Evolutionary conservation across 2,888 invertebrate species (phyloP).

Genomic region (Acanthosoma haemorrhoidale): DNA sequence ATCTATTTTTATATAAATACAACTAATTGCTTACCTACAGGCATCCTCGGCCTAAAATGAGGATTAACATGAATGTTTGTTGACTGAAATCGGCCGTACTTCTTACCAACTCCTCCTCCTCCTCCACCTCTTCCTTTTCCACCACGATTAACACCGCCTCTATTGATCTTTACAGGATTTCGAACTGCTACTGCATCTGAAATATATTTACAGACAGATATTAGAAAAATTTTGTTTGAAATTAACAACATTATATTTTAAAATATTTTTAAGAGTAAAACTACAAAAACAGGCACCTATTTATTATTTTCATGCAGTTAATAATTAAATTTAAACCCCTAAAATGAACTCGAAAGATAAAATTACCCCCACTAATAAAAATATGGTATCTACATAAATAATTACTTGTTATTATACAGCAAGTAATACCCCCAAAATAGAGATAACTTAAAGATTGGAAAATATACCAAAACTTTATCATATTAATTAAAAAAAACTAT

Average conservation of each 20-base stretch:
- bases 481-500: no score
- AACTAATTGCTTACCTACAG: neutral
- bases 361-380: no score
- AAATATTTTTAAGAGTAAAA: neutral
- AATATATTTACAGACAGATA: no score
- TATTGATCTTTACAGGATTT: conserved; percentile 12
- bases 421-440: no score
- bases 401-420: no score
- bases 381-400: no score
- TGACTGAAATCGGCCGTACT: neutral
- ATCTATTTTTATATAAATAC: neutral
- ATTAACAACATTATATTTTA: neutral
- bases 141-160: neutral
- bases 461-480: no score
- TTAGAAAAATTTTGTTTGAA: no score
- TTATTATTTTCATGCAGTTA: neutral
- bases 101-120: neutral
- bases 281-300: neutral
- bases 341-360: no score
- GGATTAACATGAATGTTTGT: conserved; percentile 39
- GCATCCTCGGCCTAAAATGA: conserved; percentile 32
- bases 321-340: neutral
- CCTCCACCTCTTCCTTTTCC: neutral
- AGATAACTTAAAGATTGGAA: no score
- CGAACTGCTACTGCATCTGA: conserved; percentile 24